Conservation (phyloP, 2,797 vertebrate species). For the Typhlichthys eigenmanni region DNA sequence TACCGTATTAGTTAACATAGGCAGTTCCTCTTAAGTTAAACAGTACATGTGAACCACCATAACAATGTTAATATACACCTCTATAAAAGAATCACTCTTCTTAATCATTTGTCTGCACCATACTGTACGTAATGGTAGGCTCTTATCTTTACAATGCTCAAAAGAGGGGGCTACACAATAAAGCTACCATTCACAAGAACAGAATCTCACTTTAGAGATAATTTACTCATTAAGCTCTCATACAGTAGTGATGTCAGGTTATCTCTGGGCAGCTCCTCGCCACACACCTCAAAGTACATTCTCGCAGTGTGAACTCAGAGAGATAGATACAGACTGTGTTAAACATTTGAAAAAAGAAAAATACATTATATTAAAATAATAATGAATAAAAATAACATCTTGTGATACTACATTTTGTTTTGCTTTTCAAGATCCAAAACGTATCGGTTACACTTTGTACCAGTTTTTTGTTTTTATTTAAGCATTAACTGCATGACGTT, state of each 20-base stretch:
- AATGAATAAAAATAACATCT: too few species aligned
- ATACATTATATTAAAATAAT: too few species aligned
- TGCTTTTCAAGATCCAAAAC: constrained; percentile 27
- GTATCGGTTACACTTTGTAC: not conserved
- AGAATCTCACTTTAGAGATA: constrained; percentile 36
- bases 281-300: constrained; percentile 16
- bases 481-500: constrained; percentile 45
- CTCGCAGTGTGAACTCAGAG: constrained; percentile 35
- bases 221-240: constrained; percentile 55
- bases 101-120: constrained; percentile 45
- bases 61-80: constrained; percentile 52
- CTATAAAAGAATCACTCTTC: constrained; percentile 40
- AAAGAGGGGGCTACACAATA: constrained; percentile 38
- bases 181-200: not conserved
- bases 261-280: constrained; percentile 16
- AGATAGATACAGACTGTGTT: constrained; percentile 33
- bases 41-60: constrained; percentile 29
- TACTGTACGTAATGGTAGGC: constrained; percentile 29
- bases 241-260: constrained; percentile 50
- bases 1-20: not conserved
- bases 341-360: constrained; percentile 25
- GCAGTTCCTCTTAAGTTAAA: not conserved
- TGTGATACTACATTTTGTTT: constrained; percentile 40
- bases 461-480: constrained; percentile 13
- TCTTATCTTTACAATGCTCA: constrained; percentile 50